phyloP scores from a whole-genome alignment of 2,797 vertebrate genomes.

The Cyprinodon diabolis region DNA sequence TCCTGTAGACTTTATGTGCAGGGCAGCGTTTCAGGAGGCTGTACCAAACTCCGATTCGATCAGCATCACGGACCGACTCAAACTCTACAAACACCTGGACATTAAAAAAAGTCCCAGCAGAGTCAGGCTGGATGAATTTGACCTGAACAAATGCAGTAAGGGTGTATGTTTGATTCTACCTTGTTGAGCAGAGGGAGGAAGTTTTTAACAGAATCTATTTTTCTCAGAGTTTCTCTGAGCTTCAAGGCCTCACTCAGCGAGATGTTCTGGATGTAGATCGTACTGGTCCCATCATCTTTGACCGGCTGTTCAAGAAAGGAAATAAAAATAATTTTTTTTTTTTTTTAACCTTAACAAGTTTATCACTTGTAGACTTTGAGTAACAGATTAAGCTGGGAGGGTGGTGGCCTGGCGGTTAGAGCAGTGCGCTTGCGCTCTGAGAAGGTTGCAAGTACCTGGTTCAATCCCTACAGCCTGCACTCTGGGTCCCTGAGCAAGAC shows the following conservation, averaged over 20 bases:
- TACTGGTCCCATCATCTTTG: rapidly evolving
- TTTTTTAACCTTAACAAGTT: too few relatives aligned
- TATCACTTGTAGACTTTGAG: neutral
- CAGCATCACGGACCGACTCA: constrained; percentile 1
- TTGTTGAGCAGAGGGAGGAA: constrained; percentile 66
- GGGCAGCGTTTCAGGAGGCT: constrained; percentile 29
- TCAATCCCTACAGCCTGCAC: too few relatives aligned
- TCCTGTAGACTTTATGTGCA: constrained; percentile 21
- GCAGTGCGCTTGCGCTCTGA: too few relatives aligned
- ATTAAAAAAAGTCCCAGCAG: neutral
- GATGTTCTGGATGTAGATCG: constrained; percentile 51
- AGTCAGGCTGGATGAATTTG: neutral
- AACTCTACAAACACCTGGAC: constrained; percentile 65
- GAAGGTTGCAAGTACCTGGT: too few relatives aligned
- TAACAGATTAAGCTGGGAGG: neutral
- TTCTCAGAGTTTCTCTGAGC: constrained; percentile 26
- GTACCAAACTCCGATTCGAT: constrained; percentile 61
- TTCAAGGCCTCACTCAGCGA: neutral
- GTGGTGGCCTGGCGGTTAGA: too few relatives aligned
- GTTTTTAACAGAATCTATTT: constrained; percentile 11
- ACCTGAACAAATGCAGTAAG: too few relatives aligned
- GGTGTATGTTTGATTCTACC: constrained; percentile 34
- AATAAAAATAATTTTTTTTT: neutral
- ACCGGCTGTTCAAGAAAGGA: constrained; percentile 10
- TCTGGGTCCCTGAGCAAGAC: too few relatives aligned